A percentile compares a stretch with the other conserved stretches of the same genome.
Conservation (phyloP, 2,888 invertebrate species). For the Aphidoletes aphidimyza region DNA sequence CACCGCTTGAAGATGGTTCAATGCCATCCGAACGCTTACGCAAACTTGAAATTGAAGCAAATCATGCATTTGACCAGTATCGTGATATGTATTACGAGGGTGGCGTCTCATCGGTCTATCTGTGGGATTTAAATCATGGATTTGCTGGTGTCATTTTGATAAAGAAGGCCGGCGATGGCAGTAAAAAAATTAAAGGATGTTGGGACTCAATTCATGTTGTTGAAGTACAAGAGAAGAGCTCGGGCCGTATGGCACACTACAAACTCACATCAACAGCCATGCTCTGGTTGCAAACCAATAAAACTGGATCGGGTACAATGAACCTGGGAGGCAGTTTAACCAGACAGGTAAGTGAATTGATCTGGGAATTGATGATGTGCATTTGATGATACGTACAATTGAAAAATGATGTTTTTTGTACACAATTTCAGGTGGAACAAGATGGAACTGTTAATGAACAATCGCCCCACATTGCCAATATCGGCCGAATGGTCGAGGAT, state of each 20-base stretch:
- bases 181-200: slow-evolving; percentile 98
- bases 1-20: slow-evolving; percentile 96
- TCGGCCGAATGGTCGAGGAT: slow-evolving; percentile 98
- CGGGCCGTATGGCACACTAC: slow-evolving; percentile 94
- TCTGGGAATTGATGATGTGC: neutral
- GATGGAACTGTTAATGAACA: slow-evolving; percentile 92
- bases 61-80: slow-evolving; percentile 98
- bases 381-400: slow-evolving; percentile 27
- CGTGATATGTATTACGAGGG: slow-evolving; percentile 99
- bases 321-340: slow-evolving; percentile 98
- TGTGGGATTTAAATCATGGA: slow-evolving; percentile 99
- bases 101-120: slow-evolving; percentile 98
- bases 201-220: slow-evolving; percentile 99
- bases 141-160: slow-evolving; percentile 98
- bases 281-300: slow-evolving; percentile 99
- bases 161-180: slow-evolving; percentile 98
- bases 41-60: slow-evolving; percentile 96
- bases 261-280: slow-evolving; percentile 99
- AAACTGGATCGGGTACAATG: slow-evolving; percentile 97
- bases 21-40: slow-evolving; percentile 97
- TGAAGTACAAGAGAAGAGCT: slow-evolving; percentile 96
- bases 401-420: slow-evolving; percentile 4
- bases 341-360: slow-evolving; percentile 77
- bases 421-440: slow-evolving; percentile 79
- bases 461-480: slow-evolving; percentile 97